phyloP scores from a whole-genome alignment of 35 echinoderm and acorn worm genomes.

The Strongylocentrotus purpuratus region DNA sequence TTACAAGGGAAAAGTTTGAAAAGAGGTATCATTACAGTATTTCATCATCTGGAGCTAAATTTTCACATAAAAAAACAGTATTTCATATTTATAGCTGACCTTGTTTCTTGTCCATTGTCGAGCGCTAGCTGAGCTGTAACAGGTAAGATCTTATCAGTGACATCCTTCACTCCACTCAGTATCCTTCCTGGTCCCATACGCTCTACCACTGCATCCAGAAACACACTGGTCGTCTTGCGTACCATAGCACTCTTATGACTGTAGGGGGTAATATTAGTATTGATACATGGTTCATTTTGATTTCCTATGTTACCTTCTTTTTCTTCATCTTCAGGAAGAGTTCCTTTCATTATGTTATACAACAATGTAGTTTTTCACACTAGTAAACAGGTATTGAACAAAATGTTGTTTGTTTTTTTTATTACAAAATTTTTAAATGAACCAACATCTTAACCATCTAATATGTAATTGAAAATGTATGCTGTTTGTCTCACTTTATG shows the following conservation, averaged over 20 bases:
- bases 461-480: too few species aligned
- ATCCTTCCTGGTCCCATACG: slow-evolving; percentile 92
- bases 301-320: neutral
- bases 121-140: slow-evolving; percentile 65
- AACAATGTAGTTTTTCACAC: too few species aligned
- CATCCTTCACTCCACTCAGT: slow-evolving; percentile 97
- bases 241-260: slow-evolving; percentile 83
- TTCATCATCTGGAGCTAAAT: neutral
- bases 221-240: slow-evolving; percentile 76
- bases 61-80: neutral
- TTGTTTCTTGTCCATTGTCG: slow-evolving; percentile 87
- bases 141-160: slow-evolving; percentile 88
- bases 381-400: too few species aligned
- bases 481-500: too few species aligned
- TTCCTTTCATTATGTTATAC: too few species aligned
- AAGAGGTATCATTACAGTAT: too few species aligned
- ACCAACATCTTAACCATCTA: too few species aligned
- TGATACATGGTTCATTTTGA: neutral
- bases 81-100: slow-evolving; percentile 48
- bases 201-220: slow-evolving; percentile 72
- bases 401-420: too few species aligned
- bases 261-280: neutral
- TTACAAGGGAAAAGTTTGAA: too few species aligned
- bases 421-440: too few species aligned
- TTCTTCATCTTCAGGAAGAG: too few species aligned